These are phyloP conservation scores for Thalassaphorura encarpata DNA, from an alignment of 1,140 invertebrate genomes.

Conservation along the genomic window DNA sequence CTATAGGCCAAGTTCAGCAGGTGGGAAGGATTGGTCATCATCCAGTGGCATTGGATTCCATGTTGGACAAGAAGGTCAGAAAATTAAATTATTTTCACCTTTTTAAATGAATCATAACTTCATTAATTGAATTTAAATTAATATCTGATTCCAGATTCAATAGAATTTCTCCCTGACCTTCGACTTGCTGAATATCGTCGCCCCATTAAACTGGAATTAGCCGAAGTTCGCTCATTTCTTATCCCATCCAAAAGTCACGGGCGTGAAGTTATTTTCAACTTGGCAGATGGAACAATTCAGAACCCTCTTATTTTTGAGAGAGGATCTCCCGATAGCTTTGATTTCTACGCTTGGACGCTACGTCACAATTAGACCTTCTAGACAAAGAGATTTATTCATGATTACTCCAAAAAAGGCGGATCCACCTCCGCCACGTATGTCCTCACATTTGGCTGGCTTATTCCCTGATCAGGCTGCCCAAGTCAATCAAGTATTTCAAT, in stretches of 20 bases:
- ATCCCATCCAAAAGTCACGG: constrained; percentile 3
- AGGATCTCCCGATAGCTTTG: constrained; percentile 67
- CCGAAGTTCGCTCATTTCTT: constrained; percentile 27
- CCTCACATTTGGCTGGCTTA: constrained; percentile 14
- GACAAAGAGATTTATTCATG: constrained; percentile 57
- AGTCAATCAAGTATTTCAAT: constrained; percentile 12
- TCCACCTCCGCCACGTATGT: background rate
- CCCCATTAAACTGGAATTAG: constrained; percentile 26
- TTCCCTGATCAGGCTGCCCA: constrained; percentile 20
- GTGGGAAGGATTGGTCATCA: constrained; percentile 12
- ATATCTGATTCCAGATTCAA: constrained; percentile 11
- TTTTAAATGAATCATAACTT: background rate
- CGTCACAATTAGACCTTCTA: constrained; percentile 43
- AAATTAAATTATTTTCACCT: background rate
- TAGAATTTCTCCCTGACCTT: constrained; percentile 26
- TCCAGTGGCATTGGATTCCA: constrained; percentile 19
- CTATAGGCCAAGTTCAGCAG: background rate
- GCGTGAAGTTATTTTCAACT: constrained; percentile 53
- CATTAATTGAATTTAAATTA: too few species aligned
- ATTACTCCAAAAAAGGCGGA: constrained; percentile 43
- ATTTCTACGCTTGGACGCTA: constrained; percentile 45
- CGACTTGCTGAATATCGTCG: constrained; percentile 17
- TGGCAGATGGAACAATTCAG: constrained; percentile 60
- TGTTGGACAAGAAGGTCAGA: constrained; percentile 17
- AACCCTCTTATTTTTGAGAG: constrained; percentile 75